Evolutionary conservation across 2,113 vertebrate genomes (phyloP), one percentile per base, ranked within the genome.

Genomic region (Motacilla alba): DNA sequence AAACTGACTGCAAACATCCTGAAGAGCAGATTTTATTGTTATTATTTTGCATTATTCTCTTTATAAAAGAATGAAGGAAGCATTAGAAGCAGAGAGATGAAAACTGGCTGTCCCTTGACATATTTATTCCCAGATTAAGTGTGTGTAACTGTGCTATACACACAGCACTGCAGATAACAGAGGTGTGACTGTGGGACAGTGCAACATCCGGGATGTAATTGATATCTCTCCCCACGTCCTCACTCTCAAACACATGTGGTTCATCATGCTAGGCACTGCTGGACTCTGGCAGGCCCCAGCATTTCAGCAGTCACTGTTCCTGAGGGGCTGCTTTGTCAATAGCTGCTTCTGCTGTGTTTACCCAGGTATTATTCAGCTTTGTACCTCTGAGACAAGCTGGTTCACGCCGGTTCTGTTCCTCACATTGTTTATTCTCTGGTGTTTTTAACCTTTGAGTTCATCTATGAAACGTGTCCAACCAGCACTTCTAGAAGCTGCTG

Each of bases 11-110:
- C 68, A 95, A 83, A 84, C 72, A 84, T 72, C 92, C 75, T 53
- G 53, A 86, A 92, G 63, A 88, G 74, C 39, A 88, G 47, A 92
- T 83, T 89, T 82, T 46, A 26, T 73, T 79, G 77, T 91, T 87
- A 68, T 88, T 74, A 39, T 72, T 82, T 74, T 63, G 26, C 33
- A 16, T 85, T 75, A n/a, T 58, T 62, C 47, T 74, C 53, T 78
- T 96, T 94, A 78, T 33, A 46, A 89, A 78, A 89, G 62, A 75
- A 68, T 16, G n/a, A 90, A 90, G 90, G 78, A 63, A 88, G 64
- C 53, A 74, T 85, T 92, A 75, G 66, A 88, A 72, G 72, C 76
- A 68, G 59, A 46, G 49, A 86, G 75, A 72, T 79, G 68, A 93
- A 92, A 93, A 74, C 28, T 82, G 43, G 35, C 78, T 90, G 88